A percentile compares a stretch with the other conserved stretches of the same genome.
These are phyloP conservation scores for Heliconius erato DNA, from an alignment of 2,888 invertebrate genomes.

Conservation along the genomic window DNA sequence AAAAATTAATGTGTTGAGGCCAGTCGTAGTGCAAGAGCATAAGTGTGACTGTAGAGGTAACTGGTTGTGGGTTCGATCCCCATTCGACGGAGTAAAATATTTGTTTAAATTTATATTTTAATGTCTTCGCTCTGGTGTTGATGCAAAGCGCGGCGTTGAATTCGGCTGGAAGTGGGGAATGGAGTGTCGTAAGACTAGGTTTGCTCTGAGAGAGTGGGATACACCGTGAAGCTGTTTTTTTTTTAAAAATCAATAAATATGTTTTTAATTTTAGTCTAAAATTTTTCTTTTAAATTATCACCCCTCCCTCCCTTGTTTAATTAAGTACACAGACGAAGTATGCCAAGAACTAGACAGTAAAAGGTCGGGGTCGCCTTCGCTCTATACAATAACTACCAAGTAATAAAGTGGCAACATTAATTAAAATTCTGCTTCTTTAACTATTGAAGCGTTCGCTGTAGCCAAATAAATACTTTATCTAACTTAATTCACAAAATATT, in stretches of 20 bases:
- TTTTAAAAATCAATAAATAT: background rate
- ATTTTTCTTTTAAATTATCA: background rate
- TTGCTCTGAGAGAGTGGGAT: no score
- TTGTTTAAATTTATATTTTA: background rate
- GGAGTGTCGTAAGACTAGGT: no score
- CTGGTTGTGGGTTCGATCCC: background rate
- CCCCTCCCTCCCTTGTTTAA: background rate
- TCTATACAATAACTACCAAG: conserved; percentile 8
- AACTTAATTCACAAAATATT: no score
- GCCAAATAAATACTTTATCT: no score
- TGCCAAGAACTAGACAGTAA: background rate
- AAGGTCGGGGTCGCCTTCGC: conserved; percentile 1
- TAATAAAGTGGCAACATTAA: conserved; percentile 6
- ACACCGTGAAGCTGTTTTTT: no score
- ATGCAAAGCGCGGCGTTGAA: background rate
- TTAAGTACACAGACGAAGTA: background rate
- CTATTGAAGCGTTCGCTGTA: background rate
- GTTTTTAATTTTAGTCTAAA: background rate
- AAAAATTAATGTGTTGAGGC: no score
- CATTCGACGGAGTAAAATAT: background rate
- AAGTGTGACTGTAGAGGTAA: background rate
- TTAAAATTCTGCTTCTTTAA: conserved; percentile 2
- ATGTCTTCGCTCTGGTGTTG: background rate
- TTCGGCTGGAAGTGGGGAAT: no score
- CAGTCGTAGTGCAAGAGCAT: no score